Percentiles rank a stretch among this genome's conserved stretches.
Conservation (phyloP, 2,797 vertebrate genomes). For the Lates japonicus region DNA sequence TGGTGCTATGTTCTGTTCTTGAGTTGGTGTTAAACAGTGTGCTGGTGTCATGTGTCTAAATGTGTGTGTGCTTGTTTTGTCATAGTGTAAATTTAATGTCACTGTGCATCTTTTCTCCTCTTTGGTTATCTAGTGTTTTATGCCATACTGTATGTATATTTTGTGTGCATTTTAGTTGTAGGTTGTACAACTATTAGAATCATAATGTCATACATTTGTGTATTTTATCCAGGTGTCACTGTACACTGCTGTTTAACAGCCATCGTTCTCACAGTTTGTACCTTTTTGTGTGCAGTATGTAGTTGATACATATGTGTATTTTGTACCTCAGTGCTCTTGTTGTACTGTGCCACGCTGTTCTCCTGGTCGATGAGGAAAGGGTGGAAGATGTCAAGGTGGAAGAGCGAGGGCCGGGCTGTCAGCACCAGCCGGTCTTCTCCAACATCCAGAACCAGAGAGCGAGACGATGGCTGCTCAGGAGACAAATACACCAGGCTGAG, state of each 20-base stretch:
- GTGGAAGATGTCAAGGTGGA: constrained; percentile 87
- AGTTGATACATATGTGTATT: background rate
- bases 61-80: background rate
- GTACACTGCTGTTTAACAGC: background rate
- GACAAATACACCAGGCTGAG: constrained; percentile 13
- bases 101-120: background rate
- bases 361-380: constrained; percentile 86
- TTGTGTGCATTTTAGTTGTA: background rate
- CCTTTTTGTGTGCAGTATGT: background rate
- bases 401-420: constrained; percentile 85
- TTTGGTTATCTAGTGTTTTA: background rate
- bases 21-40: background rate
- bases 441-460: constrained; percentile 86
- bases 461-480: constrained; percentile 72
- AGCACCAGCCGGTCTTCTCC: constrained; percentile 91
- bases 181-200: background rate
- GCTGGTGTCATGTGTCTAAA: background rate
- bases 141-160: background rate
- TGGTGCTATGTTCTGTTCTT: background rate
- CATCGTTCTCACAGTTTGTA: background rate
- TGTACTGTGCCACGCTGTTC: constrained; percentile 88
- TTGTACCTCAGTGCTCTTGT: constrained; percentile 86
- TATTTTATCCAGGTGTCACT: background rate
- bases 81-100: background rate
- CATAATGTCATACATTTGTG: background rate